These are phyloP conservation scores for Plemyria rubiginata DNA, from an alignment of 2,888 invertebrate species.

Conservation along the genomic window DNA sequence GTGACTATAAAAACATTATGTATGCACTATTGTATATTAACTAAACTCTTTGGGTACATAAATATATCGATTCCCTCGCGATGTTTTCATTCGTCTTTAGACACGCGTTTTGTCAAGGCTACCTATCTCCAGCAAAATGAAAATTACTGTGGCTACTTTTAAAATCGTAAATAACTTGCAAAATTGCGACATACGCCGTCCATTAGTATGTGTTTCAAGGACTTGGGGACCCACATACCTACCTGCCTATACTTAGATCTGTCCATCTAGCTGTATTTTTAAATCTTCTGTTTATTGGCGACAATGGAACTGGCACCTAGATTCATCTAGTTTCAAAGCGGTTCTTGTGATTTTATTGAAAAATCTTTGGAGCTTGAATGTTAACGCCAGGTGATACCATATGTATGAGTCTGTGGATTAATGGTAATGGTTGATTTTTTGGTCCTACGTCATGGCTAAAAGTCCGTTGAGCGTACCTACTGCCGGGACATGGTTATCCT, in stretches of 20 bases:
- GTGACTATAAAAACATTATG: too few species aligned
- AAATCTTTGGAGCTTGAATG: too few species aligned
- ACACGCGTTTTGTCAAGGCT: background rate
- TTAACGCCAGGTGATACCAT: too few species aligned
- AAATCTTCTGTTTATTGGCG: slow-evolving; percentile 30
- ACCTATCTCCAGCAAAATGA: slow-evolving; percentile 14
- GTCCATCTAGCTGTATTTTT: slow-evolving; percentile 23
- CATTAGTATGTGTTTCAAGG: slow-evolving; percentile 27
- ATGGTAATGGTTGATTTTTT: too few species aligned
- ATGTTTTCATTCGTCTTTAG: background rate
- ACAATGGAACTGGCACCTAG: slow-evolving; percentile 8
- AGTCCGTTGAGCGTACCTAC: too few species aligned
- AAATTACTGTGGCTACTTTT: slow-evolving; percentile 1
- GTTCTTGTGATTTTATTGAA: too few species aligned
- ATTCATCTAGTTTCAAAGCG: too few species aligned
- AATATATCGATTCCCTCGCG: background rate
- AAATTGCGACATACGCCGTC: slow-evolving; percentile 6
- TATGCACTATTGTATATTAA: too few species aligned
- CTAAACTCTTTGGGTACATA: too few species aligned
- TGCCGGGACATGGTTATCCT: too few species aligned
- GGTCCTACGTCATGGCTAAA: too few species aligned
- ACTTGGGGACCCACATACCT: slow-evolving; percentile 10
- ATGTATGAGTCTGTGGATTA: too few species aligned
- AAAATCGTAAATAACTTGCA: slow-evolving; percentile 22
- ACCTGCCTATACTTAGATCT: slow-evolving; percentile 26